Base-by-base conservation (phyloP, 2,113 vertebrate genomes). In the Progne subis region DNA sequence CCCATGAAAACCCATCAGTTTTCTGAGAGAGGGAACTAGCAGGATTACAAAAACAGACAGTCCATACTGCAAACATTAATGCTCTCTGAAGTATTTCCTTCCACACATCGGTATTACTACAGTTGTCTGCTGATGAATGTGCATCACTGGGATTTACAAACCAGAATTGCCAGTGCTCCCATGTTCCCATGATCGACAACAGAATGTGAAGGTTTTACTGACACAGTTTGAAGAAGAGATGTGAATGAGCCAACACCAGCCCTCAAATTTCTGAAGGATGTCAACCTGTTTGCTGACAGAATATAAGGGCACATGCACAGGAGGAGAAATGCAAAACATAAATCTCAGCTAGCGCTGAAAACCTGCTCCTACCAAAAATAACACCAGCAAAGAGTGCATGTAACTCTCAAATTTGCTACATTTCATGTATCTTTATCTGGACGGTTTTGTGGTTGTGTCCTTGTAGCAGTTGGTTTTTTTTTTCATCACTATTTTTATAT, bases 91-190 rank as follows among this genome's bases (percentile, higher is more conserved):
- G 15, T 29, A 52, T n/a, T 63, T 55, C 60, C 24, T 56, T n/a
- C 32, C 28, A 26, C 11, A 18, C 23, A 52, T 4, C 4, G 5
- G 9, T 0, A 0, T 56, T n/a, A 50, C n/a, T 31, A 13, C 4
- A 17, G 11, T 1, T 55, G 39, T 23, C 47, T 56, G 55, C 67
- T 2, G 8, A 64, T 6, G 17, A 75, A 49, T 56, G 32, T 59
- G 41, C 31, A 31, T 26, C 25, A 17, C 18, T 32, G 56, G 15
- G 44, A 64, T 53, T 49, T 63, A 52, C 44, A 84, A 52, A 78
- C 7, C 2, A 1, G 29, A 61, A 53, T 4, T 43, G 26, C 23
- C 59, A 21, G 25, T 8, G 10, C 23, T 56, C 21, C 24, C 15
- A 1, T 10, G 9, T 23, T 69, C 37, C 0, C 3, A 37, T 37